Conservation (phyloP, 2,797 vertebrate species). For the Protonibea diacanthus region DNA sequence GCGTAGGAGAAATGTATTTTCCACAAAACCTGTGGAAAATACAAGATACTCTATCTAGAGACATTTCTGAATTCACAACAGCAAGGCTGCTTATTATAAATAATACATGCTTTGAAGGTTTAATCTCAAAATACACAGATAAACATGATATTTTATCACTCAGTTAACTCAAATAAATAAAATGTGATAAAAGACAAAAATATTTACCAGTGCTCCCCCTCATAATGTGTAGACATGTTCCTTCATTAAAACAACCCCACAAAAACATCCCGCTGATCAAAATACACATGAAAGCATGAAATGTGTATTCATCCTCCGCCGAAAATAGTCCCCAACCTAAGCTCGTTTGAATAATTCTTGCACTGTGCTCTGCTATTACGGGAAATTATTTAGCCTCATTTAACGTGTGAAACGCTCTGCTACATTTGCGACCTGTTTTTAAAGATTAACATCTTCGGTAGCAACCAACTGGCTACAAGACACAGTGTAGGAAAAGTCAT, state of each 20-base stretch:
- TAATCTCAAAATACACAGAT: too few relatives aligned
- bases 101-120: too few relatives aligned
- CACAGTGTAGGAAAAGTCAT: background rate
- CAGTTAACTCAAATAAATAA: too few relatives aligned
- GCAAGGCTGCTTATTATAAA: too few relatives aligned
- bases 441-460: background rate
- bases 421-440: background rate
- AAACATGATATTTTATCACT: too few relatives aligned
- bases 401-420: background rate
- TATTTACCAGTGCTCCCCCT: background rate
- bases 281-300: background rate
- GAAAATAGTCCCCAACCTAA: background rate
- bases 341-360: background rate
- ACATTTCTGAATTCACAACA: too few relatives aligned
- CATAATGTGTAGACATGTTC: background rate
- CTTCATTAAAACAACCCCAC: background rate
- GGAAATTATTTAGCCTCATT: background rate
- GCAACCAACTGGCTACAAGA: background rate
- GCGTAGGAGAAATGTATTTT: too few relatives aligned
- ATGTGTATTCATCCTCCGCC: background rate
- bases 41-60: background rate
- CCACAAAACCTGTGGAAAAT: too few relatives aligned
- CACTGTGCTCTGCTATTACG: background rate
- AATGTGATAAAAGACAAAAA: too few relatives aligned
- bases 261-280: background rate